These are phyloP conservation scores for Hyperoplus lanceolatus DNA, from an alignment of 2,797 vertebrate genomes.

Conservation along the genomic window DNA sequence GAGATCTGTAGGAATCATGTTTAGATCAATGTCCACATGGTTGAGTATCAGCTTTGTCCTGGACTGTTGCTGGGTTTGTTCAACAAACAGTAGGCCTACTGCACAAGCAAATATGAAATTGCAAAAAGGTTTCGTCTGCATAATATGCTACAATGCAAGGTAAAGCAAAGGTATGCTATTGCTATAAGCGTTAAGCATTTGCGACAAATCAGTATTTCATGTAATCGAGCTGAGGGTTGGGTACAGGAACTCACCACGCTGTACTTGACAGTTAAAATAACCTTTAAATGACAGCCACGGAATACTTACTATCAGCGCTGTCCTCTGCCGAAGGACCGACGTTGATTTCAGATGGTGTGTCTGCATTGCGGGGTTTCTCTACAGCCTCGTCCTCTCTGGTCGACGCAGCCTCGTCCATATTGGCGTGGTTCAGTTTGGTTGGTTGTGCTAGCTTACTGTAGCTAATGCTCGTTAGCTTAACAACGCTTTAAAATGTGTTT, in stretches of 20 bases:
- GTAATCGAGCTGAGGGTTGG: not conserved
- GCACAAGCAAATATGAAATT: not conserved
- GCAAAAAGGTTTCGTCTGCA: not conserved
- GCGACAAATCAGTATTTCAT: not conserved
- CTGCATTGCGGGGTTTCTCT: slow-evolving; percentile 1
- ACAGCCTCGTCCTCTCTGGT: slow-evolving; percentile 30
- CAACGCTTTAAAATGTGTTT: not conserved
- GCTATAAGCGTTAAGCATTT: not conserved
- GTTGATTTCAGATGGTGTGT: not conserved
- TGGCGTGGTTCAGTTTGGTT: slow-evolving; percentile 54
- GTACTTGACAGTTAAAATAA: not conserved
- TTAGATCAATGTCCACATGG: not conserved
- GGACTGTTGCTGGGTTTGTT: not conserved
- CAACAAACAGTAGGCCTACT: not conserved
- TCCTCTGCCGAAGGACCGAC: slow-evolving; percentile 18
- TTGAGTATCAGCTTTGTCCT: not conserved
- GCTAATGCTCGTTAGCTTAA: slow-evolving; percentile 31
- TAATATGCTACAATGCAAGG: not conserved
- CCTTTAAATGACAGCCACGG: not conserved
- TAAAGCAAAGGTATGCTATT: not conserved
- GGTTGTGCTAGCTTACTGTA: slow-evolving; percentile 34
- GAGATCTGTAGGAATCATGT: not conserved
- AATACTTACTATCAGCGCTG: slow-evolving; percentile 47
- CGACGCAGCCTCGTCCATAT: slow-evolving; percentile 74
- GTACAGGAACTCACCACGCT: not conserved